Conservation (phyloP, 1,140 invertebrate genomes). For the Nylanderia fulva region DNA sequence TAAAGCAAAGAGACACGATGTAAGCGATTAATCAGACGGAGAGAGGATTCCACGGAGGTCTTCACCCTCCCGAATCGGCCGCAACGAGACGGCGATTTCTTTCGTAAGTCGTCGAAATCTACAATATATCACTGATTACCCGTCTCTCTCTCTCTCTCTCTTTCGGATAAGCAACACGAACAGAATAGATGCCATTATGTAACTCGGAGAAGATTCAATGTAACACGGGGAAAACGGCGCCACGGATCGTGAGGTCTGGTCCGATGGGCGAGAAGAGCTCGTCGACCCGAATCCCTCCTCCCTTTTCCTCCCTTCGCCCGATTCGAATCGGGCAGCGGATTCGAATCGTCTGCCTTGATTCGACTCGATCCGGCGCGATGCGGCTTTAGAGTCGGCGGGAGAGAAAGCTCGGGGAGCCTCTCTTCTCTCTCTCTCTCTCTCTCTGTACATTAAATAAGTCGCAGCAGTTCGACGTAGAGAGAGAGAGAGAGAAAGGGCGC, state of each 20-base stretch:
- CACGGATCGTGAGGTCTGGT: not conserved
- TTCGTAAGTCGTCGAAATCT: constrained; percentile 46
- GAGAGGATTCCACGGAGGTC: not conserved
- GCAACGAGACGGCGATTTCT: constrained; percentile 33
- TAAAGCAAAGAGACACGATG: constrained; percentile 42
- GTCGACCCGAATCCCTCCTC: not conserved
- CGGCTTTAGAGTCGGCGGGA: constrained; percentile 17
- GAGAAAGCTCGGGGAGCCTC: not conserved
- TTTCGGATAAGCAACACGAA: constrained; percentile 37
- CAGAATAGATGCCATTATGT: constrained; percentile 32
- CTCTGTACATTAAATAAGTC: constrained; percentile 48
- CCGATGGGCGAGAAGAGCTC: not conserved
- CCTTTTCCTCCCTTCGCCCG: not conserved
- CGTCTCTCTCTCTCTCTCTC: too few species aligned
- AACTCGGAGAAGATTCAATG: not conserved
- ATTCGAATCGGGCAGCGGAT: constrained; percentile 40
- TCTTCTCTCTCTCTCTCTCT: too few species aligned
- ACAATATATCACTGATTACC: constrained; percentile 59
- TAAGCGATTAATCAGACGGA: constrained; percentile 49
- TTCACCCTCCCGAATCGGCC: not conserved
- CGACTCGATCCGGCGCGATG: constrained; percentile 41
- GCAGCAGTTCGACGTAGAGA: constrained; percentile 14
- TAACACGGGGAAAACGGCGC: constrained; percentile 33
- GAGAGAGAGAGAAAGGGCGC: not conserved
- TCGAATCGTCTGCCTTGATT: constrained; percentile 42